These are phyloP conservation scores for Brachyistius frenatus DNA, from an alignment of 2,113 vertebrate species.

Conservation along the genomic window DNA sequence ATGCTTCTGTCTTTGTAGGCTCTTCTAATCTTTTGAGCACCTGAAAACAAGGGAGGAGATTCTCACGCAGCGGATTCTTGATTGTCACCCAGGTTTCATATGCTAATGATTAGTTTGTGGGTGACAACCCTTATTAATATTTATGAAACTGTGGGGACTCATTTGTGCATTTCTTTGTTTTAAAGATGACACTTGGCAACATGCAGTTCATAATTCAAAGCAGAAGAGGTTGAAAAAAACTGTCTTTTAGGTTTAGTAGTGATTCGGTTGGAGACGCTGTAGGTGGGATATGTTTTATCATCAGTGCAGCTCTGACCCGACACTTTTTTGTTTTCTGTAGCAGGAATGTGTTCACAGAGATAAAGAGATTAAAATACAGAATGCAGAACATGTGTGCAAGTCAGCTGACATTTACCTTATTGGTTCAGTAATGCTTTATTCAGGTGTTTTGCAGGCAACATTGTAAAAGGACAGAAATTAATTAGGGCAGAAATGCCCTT, in stretches of 20 bases:
- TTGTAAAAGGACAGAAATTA: constrained; percentile 59
- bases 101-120: constrained; percentile 49
- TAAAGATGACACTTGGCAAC: constrained; percentile 22
- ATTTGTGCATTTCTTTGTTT: constrained; percentile 37
- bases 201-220: constrained; percentile 43
- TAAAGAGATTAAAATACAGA: constrained; percentile 27
- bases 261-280: constrained; percentile 20
- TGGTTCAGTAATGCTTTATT: constrained; percentile 17
- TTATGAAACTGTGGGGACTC: constrained; percentile 42
- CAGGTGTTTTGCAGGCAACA: constrained; percentile 60
- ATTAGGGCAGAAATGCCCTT: constrained; percentile 65
- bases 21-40: neutral
- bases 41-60: constrained; percentile 10
- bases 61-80: neutral
- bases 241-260: constrained; percentile 3
- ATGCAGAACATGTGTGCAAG: constrained; percentile 1
- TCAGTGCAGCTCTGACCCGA: constrained; percentile 13
- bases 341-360: constrained; percentile 21
- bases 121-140: constrained; percentile 58
- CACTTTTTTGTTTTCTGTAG: constrained; percentile 18
- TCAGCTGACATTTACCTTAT: constrained; percentile 54
- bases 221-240: constrained; percentile 8
- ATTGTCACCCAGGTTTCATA: constrained; percentile 28
- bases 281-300: constrained; percentile 35
- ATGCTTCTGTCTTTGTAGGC: neutral